Percentiles rank a stretch among this genome's conserved stretches.
Evolutionary conservation across 2,888 invertebrate genomes (phyloP).

Genomic region (Dicroscelio sp.): DNA sequence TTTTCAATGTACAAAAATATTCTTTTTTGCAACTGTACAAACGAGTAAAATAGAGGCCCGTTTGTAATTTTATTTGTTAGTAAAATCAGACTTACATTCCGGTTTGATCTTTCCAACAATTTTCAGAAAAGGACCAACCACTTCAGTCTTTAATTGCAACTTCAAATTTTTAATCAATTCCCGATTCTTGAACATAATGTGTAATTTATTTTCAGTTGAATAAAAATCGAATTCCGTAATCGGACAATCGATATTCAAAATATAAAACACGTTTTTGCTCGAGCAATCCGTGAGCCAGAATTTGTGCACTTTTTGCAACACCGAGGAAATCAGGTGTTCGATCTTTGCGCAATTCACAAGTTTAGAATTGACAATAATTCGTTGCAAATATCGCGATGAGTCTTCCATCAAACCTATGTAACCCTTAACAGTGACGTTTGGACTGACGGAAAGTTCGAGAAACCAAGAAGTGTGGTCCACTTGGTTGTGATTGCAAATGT

Average conservation of each 20-base stretch:
- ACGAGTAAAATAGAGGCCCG: too few relatives aligned
- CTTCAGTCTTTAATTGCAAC: conserved; percentile 45
- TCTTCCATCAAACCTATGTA: conserved; percentile 84
- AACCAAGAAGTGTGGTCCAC: too few relatives aligned
- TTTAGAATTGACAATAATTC: conserved; percentile 86
- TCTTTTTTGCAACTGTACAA: too few relatives aligned
- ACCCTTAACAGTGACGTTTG: conserved; percentile 72
- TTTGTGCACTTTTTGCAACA: conserved; percentile 56
- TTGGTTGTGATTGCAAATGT: conserved; percentile 77
- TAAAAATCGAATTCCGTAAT: conserved; percentile 52
- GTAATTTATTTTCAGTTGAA: not conserved
- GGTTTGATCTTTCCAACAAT: not conserved
- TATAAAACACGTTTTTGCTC: conserved; percentile 75
- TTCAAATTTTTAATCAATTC: conserved; percentile 40
- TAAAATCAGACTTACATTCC: conserved; percentile 27
- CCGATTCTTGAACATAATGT: conserved; percentile 35
- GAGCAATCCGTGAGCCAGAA: conserved; percentile 15
- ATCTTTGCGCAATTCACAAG: conserved; percentile 80
- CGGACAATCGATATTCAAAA: conserved; percentile 80
- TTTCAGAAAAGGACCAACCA: conserved; percentile 52
- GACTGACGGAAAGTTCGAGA: conserved; percentile 59
- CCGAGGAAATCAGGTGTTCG: conserved; percentile 65
- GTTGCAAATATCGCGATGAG: conserved; percentile 57
- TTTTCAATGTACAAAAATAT: too few relatives aligned
- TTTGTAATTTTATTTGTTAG: too few relatives aligned